Evolutionary conservation across 2,113 vertebrate genomes (phyloP).

Genomic region (Pionites leucogaster): DNA sequence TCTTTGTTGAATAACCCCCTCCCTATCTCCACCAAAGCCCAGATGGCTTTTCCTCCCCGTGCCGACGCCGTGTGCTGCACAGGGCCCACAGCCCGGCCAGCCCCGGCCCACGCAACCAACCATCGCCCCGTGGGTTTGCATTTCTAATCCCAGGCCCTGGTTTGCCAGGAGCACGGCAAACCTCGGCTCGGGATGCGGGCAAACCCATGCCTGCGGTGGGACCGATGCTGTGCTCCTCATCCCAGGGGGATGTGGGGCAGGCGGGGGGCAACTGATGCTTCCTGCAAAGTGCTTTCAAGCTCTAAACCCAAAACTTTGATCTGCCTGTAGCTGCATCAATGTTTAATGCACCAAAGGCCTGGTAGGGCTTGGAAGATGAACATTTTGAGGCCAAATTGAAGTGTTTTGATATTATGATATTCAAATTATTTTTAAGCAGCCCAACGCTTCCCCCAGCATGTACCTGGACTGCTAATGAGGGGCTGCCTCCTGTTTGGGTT

Average conservation of each 20-base stretch:
- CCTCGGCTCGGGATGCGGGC: background rate
- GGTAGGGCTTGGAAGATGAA: slow-evolving; percentile 49
- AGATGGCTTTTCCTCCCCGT: slow-evolving; percentile 29
- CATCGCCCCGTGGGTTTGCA: background rate
- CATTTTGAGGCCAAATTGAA: slow-evolving; percentile 65
- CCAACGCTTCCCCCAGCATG: slow-evolving; percentile 13
- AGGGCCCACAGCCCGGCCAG: background rate
- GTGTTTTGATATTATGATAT: slow-evolving; percentile 63
- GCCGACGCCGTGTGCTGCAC: background rate
- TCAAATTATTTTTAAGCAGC: slow-evolving; percentile 49
- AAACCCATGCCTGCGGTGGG: background rate
- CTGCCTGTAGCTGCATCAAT: slow-evolving; percentile 63
- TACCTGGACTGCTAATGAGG: slow-evolving; percentile 65
- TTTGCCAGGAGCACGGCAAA: background rate
- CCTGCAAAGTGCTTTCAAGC: background rate
- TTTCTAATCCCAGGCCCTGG: background rate
- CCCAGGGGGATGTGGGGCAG: accelerated
- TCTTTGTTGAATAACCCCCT: slow-evolving; percentile 48
- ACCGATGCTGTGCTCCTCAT: accelerated
- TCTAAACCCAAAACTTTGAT: slow-evolving; percentile 67
- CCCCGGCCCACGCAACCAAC: background rate
- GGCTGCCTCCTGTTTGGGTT: slow-evolving; percentile 36
- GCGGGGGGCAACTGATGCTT: background rate
- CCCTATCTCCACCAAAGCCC: background rate
- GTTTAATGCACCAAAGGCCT: slow-evolving; percentile 73